Conservation (phyloP, 1,140 invertebrate genomes). For the Limonius californicus region DNA sequence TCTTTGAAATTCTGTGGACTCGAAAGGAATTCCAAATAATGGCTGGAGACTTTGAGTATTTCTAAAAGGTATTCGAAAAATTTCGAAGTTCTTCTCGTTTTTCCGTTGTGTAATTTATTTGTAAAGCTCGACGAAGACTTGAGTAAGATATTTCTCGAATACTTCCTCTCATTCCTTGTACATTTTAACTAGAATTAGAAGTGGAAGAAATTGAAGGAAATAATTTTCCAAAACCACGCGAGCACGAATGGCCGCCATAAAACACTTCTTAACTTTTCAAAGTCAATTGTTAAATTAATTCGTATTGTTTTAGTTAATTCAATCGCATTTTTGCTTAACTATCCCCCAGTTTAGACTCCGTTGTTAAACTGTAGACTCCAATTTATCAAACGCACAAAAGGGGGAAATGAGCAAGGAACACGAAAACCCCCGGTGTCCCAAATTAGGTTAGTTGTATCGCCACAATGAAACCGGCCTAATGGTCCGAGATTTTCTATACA, state of each 20-base stretch:
- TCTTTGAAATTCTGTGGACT: not conserved
- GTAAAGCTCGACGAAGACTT: too few species aligned
- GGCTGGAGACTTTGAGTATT: not conserved
- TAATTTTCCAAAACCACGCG: too few species aligned
- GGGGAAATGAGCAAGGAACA: slow-evolving; percentile 3
- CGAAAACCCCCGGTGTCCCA: not conserved
- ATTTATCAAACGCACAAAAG: slow-evolving; percentile 1
- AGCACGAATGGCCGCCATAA: too few species aligned
- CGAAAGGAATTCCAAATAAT: not conserved
- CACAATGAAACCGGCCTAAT: slow-evolving; percentile 3
- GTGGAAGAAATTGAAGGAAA: too few species aligned
- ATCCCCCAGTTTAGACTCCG: not conserved
- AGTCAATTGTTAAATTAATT: too few species aligned
- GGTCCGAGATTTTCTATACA: not conserved
- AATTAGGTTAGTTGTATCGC: slow-evolving; percentile 3
- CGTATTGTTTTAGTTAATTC: too few species aligned
- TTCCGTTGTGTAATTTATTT: not conserved
- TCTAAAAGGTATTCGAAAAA: not conserved
- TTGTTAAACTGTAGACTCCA: not conserved
- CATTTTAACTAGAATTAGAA: too few species aligned
- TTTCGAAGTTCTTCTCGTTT: not conserved
- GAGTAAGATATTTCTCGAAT: too few species aligned
- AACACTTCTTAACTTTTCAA: too few species aligned
- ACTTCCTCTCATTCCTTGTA: too few species aligned
- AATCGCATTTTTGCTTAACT: too few species aligned